These are phyloP conservation scores for Pandemis corylana DNA, from an alignment of 2,888 invertebrate species.

Conservation along the genomic window DNA sequence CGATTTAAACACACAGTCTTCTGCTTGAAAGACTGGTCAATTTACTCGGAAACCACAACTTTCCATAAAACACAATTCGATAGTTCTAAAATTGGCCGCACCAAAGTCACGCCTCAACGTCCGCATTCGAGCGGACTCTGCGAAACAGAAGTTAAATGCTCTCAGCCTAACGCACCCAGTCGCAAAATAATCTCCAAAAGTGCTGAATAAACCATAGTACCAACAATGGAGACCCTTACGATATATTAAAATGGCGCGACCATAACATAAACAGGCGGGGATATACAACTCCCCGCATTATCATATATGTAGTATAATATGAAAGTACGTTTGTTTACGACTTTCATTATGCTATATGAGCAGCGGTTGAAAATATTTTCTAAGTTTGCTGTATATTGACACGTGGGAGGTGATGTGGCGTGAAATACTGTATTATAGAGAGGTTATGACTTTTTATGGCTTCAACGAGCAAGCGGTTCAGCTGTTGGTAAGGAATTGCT, in stretches of 20 bases:
- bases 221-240: constrained; percentile 42
- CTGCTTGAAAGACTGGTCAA: no score
- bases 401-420: neutral
- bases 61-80: neutral
- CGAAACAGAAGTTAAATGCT: constrained; percentile 19
- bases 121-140: constrained; percentile 1
- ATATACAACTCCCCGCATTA: constrained; percentile 31
- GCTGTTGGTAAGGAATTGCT: neutral
- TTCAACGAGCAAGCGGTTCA: neutral
- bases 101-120: neutral
- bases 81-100: neutral
- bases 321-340: constrained; percentile 39
- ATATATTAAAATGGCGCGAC: constrained; percentile 46
- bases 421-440: neutral
- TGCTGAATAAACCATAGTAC: constrained; percentile 46
- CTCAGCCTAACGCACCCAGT: constrained; percentile 2
- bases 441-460: neutral
- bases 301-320: constrained; percentile 40
- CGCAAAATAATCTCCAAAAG: constrained; percentile 45
- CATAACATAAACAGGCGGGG: constrained; percentile 43
- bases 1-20: no score
- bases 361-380: constrained; percentile 31
- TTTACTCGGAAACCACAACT: no score
- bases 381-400: constrained; percentile 24
- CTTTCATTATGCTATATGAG: constrained; percentile 39